Percentiles rank a stretch among this genome's conserved stretches.
phyloP scores from a whole-genome alignment of 1,140 invertebrate genomes.

The Steinernema khuongi region DNA sequence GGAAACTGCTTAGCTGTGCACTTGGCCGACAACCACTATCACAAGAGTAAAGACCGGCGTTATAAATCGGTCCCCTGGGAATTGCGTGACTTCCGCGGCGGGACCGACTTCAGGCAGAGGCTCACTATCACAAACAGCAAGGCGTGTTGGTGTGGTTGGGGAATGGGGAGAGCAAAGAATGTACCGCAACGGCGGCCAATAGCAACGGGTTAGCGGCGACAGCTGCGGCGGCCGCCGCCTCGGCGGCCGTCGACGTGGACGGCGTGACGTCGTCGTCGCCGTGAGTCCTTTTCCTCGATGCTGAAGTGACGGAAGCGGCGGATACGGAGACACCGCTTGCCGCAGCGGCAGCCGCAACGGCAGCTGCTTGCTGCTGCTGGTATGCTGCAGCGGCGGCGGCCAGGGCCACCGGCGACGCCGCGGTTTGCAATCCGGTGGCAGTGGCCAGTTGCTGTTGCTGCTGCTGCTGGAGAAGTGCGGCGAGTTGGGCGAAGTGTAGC shows the following conservation, averaged over 20 bases:
- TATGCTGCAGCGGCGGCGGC: conserved; percentile 26
- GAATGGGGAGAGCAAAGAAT: background rate
- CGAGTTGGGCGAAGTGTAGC: conserved; percentile 24
- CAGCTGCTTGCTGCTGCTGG: too few species aligned
- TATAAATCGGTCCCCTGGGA: conserved; percentile 10
- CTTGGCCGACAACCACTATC: background rate
- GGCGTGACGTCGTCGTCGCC: conserved; percentile 22
- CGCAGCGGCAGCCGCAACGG: conserved; percentile 18
- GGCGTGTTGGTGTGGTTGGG: background rate
- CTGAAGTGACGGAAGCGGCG: background rate
- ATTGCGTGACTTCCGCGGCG: background rate
- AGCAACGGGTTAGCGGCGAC: conserved; percentile 8
- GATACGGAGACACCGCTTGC: background rate
- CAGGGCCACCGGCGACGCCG: conserved; percentile 25
- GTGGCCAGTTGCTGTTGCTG: conserved; percentile 30
- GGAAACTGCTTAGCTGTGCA: background rate
- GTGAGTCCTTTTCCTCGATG: conserved; percentile 19
- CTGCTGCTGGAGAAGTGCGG: conserved; percentile 32
- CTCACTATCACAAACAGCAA: conserved; percentile 7
- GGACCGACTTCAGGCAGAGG: background rate
- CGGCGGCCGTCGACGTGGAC: conserved; percentile 6
- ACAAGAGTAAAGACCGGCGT: background rate
- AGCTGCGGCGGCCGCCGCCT: conserved; percentile 15
- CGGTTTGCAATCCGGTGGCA: conserved; percentile 19
- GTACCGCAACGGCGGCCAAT: conserved; percentile 13